phyloP scores from a whole-genome alignment of 1,140 invertebrate genomes.

The Leptinotarsa lineolata region DNA sequence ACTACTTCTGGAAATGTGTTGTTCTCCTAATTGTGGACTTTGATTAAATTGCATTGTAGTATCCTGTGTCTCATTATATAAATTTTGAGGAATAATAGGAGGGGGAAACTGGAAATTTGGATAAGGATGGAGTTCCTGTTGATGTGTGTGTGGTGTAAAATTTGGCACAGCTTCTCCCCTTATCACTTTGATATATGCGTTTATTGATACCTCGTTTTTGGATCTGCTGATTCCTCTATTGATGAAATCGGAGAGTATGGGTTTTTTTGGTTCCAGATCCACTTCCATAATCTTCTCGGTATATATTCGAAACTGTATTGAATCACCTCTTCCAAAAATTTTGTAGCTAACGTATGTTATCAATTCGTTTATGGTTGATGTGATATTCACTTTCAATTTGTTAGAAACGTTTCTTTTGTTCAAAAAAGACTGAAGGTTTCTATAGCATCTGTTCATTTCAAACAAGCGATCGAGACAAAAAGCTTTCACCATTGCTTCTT shows the following conservation, averaged over 20 bases:
- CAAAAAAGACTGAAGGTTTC: background rate
- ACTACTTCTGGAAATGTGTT: background rate
- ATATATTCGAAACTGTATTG: background rate
- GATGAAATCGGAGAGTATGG: background rate
- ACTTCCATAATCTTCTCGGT: conserved; percentile 1
- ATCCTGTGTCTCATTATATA: background rate
- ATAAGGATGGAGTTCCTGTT: background rate
- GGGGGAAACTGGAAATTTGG: background rate
- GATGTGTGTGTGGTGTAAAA: background rate
- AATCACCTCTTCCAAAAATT: background rate
- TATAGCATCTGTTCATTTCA: background rate
- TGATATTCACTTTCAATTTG: conserved; percentile 1
- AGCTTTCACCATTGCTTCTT: background rate
- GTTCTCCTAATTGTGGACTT: background rate
- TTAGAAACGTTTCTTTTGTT: conserved; percentile 2
- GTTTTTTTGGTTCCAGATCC: background rate
- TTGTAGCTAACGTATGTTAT: conserved; percentile 5
- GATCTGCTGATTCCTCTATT: background rate
- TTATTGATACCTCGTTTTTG: background rate
- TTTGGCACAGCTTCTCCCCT: background rate
- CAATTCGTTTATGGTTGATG: conserved; percentile 6
- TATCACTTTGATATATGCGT: background rate
- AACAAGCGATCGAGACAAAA: background rate
- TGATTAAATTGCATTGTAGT: background rate
- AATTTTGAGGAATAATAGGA: background rate